Base-by-base conservation (phyloP, 2,797 vertebrate species). In the Acipenser transmontanus region DNA sequence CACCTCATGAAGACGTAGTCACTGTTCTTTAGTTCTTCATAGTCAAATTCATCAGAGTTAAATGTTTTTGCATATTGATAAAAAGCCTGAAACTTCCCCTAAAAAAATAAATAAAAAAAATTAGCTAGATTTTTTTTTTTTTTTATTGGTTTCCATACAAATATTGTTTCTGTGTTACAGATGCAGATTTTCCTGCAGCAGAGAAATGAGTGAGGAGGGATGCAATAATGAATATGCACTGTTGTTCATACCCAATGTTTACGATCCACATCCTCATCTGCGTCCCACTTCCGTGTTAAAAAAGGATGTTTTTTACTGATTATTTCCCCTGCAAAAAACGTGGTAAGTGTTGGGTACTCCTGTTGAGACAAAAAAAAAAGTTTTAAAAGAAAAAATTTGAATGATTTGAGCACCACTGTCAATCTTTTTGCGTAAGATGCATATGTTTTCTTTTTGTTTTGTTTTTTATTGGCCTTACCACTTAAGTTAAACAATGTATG, bases 1-100 rank as follows among this genome's bases (percentile, higher is more conserved):
- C 95, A 99, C 71, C 97, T 90, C 97, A 98, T 99, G 87, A 98
- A 99, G 82, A 99, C 96, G 70, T 91, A 98, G 80, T 99, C 97
- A 0, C 95, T 95, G 54, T 88, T 95, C 87, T 97, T 96, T 76
- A 99, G 88, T 75, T 98, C 94, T 76, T 97, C 94, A 48, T 97
- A 98, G 82, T 95, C 93, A 76, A 99, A 99, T 74, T 99, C 96
- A 71, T 98, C 96, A 0, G 94, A 96, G 80, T 99, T 99, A 87
- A 99, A 98, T 52, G 91, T 93, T 88, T 99, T 98, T 85, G 96
- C 96, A 74, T 96, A 98, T 86, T 98, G 95, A 85, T 97, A 98
- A 88, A 99, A 98, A 68, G 97, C 95, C 80, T 96, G 94, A 76
- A 98, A 99, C 84, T 99, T 98, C 49, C 95, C 95, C 97, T 98